A percentile compares a stretch with the other conserved stretches of the same genome.
Evolutionary conservation across 1,140 invertebrate genomes (phyloP).

Genomic region (Chironomus striatipennis): DNA sequence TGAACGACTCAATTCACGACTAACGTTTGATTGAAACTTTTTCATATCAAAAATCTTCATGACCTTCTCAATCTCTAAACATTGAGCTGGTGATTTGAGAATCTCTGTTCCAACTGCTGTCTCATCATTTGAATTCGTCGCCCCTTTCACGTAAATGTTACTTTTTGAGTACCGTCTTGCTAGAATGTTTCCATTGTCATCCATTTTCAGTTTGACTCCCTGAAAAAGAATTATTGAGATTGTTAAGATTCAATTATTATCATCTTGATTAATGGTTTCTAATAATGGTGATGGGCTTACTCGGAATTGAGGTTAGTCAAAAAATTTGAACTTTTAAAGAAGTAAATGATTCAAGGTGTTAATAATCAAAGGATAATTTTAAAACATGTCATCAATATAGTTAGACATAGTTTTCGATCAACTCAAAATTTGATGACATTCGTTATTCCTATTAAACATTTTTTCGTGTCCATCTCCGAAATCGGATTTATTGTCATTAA

Average conservation of each 20-base stretch:
- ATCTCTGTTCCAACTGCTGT: conserved; percentile 84
- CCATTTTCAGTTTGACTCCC: conserved; percentile 95
- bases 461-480: no score
- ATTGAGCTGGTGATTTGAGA: conserved; percentile 73
- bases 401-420: no score
- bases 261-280: not conserved
- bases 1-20: conserved; percentile 52
- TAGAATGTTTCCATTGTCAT: conserved; percentile 87
- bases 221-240: conserved; percentile 37
- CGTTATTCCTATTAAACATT: no score
- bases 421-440: no score
- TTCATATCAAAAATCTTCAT: conserved; percentile 79
- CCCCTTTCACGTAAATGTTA: conserved; percentile 82
- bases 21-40: conserved; percentile 63
- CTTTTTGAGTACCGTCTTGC: conserved; percentile 86
- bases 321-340: no score
- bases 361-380: no score
- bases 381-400: no score
- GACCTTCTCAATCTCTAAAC: conserved; percentile 84
- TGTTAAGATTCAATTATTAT: not conserved
- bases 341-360: no score
- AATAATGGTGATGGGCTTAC: no score
- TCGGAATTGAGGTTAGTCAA: no score
- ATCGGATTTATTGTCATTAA: no score
- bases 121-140: conserved; percentile 69